phyloP scores from a whole-genome alignment of 2,888 invertebrate species.

The Zaprionus bogoriensis region DNA sequence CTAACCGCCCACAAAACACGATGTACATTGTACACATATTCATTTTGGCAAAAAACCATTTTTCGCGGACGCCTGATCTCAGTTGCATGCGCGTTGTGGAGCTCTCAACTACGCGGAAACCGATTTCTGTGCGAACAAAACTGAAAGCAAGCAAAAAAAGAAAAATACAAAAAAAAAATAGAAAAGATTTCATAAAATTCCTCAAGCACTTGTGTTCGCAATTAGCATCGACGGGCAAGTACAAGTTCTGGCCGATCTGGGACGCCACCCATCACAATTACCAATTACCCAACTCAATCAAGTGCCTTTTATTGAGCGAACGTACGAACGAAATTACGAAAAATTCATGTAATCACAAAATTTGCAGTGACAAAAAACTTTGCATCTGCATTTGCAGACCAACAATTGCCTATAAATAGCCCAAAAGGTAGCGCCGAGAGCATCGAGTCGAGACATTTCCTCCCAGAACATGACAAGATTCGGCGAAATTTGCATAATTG shows the following conservation, averaged over 20 bases:
- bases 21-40: constrained; percentile 19
- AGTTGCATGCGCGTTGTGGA: constrained; percentile 68
- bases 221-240: constrained; percentile 5
- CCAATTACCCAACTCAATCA: constrained; percentile 37
- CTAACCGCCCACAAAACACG: constrained; percentile 15
- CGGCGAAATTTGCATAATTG: constrained; percentile 51
- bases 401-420: constrained; percentile 65
- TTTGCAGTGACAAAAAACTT: constrained; percentile 39
- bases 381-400: constrained; percentile 48
- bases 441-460: constrained; percentile 31
- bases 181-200: neutral
- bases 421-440: constrained; percentile 57
- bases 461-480: constrained; percentile 36
- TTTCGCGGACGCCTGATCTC: constrained; percentile 76
- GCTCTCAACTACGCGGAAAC: constrained; percentile 65
- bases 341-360: constrained; percentile 43
- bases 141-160: neutral
- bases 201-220: constrained; percentile 6
- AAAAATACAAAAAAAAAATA: no score
- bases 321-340: constrained; percentile 61
- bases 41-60: constrained; percentile 68
- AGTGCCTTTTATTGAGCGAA: constrained; percentile 18
- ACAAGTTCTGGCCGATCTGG: neutral
- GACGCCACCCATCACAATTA: no score
- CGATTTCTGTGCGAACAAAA: constrained; percentile 2